Percentiles rank a stretch among this genome's conserved stretches.
Conservation (phyloP, 1,140 invertebrate genomes). For the Drosophila auraria region DNA sequence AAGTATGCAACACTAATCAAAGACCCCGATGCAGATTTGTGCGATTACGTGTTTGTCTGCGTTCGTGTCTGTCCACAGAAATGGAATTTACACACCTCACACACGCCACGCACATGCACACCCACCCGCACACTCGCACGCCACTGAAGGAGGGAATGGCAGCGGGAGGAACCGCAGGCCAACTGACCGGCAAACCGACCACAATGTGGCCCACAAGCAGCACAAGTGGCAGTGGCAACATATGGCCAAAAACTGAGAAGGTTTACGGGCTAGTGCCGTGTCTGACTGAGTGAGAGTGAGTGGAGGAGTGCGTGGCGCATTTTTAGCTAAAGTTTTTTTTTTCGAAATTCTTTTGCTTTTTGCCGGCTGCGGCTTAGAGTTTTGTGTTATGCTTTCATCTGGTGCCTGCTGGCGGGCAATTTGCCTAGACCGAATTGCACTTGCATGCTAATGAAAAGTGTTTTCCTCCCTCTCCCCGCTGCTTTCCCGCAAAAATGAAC, state of each 20-base stretch:
- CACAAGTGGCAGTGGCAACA: conserved; percentile 45
- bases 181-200: conserved; percentile 59
- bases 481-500: not conserved
- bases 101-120: conserved; percentile 59
- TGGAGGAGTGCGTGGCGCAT: conserved; percentile 45
- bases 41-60: conserved; percentile 38
- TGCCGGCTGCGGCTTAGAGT: conserved; percentile 39
- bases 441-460: conserved; percentile 55
- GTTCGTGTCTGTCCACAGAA: conserved; percentile 35
- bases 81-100: conserved; percentile 69
- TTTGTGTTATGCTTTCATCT: conserved; percentile 49
- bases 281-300: conserved; percentile 10
- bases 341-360: conserved; percentile 21
- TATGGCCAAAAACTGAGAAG: conserved; percentile 51
- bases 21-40: conserved; percentile 25
- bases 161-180: conserved; percentile 16
- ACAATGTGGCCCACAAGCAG: conserved; percentile 44
- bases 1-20: conserved; percentile 38
- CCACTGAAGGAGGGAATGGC: not conserved
- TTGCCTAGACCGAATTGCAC: conserved; percentile 51
- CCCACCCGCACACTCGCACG: not conserved
- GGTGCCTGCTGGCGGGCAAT: conserved; percentile 36
- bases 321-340: conserved; percentile 28
- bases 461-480: not conserved
- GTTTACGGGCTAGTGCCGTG: conserved; percentile 6